Evolutionary conservation across 2,113 vertebrate species (phyloP), one percentile per base, ranked within the genome.

Genomic region (Bubo blakistoni): DNA sequence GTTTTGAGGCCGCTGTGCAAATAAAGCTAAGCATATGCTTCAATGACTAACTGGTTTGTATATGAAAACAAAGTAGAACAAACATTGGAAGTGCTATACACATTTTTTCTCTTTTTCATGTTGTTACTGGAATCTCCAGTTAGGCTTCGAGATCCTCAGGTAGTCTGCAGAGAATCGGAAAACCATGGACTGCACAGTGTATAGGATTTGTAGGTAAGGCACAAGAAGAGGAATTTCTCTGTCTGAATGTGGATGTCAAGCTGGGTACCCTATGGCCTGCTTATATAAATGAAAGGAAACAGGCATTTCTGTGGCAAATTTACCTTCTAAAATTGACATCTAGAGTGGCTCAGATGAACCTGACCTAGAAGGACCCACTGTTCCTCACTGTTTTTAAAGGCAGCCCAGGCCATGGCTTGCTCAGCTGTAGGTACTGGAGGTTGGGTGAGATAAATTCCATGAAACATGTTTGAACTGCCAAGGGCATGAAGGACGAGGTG

Each of bases 181-280:
- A 52, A 18, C 24, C 44, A 20, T 3, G 47, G 29, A 17, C 16
- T 34, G 29, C 29, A n/a, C 27, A 11, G 7, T 7, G 7, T 13
- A 16, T 16, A 40, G 47, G 57, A 63, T 34, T 26, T 52, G 5
- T 38, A 71, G 59, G 16, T 15, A 9, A 20, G 63, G 58, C 26
- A 34, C 5, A 9, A 36, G 67, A 57, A 44, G 24, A 34, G 29
- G 59, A 61, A 54, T 70, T 77, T 51, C 15, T 80, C 36, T 88
- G 19, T 46, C 65, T n/a, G 38, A 25, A n/a, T 0, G 2, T 10
- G 36, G 44, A 25, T 36, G 58, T 52, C 4, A 0, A 12, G 36
- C 30, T 44, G 27, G 38, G 32, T 61, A 11, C 42, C 20, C 58
- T 47, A 8, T 2, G 3, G 25, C 25, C 71, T 89, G 49, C 51